Evolutionary conservation across 2,888 invertebrate genomes (phyloP), one percentile per base, ranked within the genome.

Genomic region (Heliconius charithonia): DNA sequence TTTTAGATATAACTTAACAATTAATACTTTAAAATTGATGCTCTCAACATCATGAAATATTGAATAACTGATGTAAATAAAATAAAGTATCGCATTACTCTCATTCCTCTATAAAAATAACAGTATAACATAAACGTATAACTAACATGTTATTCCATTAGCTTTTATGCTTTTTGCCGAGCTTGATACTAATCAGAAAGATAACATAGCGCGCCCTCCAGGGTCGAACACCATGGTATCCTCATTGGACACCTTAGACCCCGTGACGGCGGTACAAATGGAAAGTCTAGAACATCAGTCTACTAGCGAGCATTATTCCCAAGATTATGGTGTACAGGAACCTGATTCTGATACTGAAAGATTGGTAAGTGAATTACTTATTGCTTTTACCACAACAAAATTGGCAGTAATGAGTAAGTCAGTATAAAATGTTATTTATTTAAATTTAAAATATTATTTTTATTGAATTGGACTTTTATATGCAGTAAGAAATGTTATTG

Each of bases 191-290:
- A 93, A 93, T 93, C 92, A 91, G 89, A 90, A 89, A 92, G 92
- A 91, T 95, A 94, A 95, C 94, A 92, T 94, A 92, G 89, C 90
- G 87, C 93, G 89, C 89, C 93, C 93, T 91, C 88, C 92, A 95
- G 97, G 97, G 83, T 98, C 98, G 78, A 97, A 97, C 89, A 98
- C 98, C 22, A 96, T 98, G 96, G 97, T 98, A 76, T 97, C 98
- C 37, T 97, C 97, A 27, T 95, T 97, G 83, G 97, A 97, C 86
- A 96, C 96, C 32, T 90, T 97, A 85, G 97, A 97, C 86, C 96
- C 96, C 19, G 87, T 95, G 72, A 95, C 95, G 0, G 90, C 95
- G 0, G 92, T 95, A 7, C 94, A 95, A 81, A 90, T 95, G 89
- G 95, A 95, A 85, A 94, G 94, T 77, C 83, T 94, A 32, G 95